Conservation (phyloP, 64 coral and sea anemone species). For the Montipora foliosa region DNA sequence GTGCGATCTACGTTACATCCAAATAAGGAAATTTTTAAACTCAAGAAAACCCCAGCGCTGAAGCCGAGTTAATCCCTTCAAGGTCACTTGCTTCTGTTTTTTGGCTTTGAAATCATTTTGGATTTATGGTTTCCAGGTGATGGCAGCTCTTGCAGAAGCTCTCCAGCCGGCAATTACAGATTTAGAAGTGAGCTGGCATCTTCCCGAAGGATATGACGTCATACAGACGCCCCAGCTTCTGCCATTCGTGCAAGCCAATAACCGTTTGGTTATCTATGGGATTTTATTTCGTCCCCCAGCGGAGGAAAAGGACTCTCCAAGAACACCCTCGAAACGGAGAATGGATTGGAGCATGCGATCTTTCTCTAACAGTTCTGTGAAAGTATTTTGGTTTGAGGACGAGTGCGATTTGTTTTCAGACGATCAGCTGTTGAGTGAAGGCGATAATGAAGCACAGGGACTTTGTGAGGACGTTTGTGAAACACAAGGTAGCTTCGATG, state of each 20-base stretch:
- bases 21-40: no score
- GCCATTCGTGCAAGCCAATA: slow-evolving; percentile 61
- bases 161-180: slow-evolving; percentile 89
- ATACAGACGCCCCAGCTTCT: slow-evolving; percentile 76
- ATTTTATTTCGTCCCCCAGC: slow-evolving; percentile 70
- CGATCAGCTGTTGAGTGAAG: slow-evolving; percentile 71
- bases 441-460: slow-evolving; percentile 9
- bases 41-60: no score
- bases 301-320: slow-evolving; percentile 83
- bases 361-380: slow-evolving; percentile 84
- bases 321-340: slow-evolving; percentile 49
- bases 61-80: no score
- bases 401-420: slow-evolving; percentile 83
- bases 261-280: slow-evolving; percentile 79
- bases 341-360: slow-evolving; percentile 84
- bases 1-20: no score
- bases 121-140: slow-evolving; percentile 61
- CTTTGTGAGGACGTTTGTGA: slow-evolving; percentile 22
- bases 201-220: slow-evolving; percentile 91
- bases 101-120: not conserved
- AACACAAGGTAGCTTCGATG: slow-evolving; percentile 52
- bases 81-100: not conserved
- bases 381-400: slow-evolving; percentile 97
- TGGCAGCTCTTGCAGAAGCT: slow-evolving; percentile 74
- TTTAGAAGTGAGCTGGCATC: slow-evolving; percentile 91